Base-by-base conservation (phyloP, 1,140 invertebrate genomes). In the Drosophila arizonae region DNA sequence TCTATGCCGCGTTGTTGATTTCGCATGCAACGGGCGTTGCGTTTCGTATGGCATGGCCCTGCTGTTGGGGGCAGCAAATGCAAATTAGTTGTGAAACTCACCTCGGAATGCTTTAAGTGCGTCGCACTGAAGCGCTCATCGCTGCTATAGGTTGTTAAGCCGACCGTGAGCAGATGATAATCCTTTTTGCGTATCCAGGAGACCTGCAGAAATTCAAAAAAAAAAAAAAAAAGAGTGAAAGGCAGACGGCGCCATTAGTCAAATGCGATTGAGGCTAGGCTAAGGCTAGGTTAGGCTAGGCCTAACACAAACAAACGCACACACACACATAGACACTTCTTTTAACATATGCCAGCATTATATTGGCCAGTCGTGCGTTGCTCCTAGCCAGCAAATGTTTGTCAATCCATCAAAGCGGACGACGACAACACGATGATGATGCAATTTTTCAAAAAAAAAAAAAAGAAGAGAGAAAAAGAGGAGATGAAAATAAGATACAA, bases 121-220 rank as follows among this genome's bases (percentile, higher is more conserved):
- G 95, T 95, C 30, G 96, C 95, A 88, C 96, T 96, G 92, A 97
- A 97, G 70, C 97, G 94, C 86, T 96, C 96, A 90, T 97, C 96
- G 80, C 95, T 97, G 81, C 95, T 96, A 92, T 96, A 97, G 8
- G 96, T 96, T 56, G 95, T 95, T 77, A 97, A 92, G 30, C 96
- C 96, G 58, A 97, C 96, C 62, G 96, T 97, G 45, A 97, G 93
- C 68, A 97, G 92, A 90, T 96, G 95, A 81, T 96, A 96, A 91
- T 96, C 95, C 92, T 95, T 96, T 89, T 95, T 94, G 87, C 95
- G 93, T 72, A 96, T 96, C 96, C 96, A 97, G 28, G 95, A 96
- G 56, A 96, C 95, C 96, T 91, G 70, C 55, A 81, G 72, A 64
- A 43, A 87, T 68, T 62, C 9, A 45, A 39, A 30, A 41, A 8